Percentiles rank a stretch among this genome's conserved stretches.
These are phyloP conservation scores for Echinarachnius parma DNA, from an alignment of 53 echinoderm and acorn worm genomes.

Conservation along the genomic window DNA sequence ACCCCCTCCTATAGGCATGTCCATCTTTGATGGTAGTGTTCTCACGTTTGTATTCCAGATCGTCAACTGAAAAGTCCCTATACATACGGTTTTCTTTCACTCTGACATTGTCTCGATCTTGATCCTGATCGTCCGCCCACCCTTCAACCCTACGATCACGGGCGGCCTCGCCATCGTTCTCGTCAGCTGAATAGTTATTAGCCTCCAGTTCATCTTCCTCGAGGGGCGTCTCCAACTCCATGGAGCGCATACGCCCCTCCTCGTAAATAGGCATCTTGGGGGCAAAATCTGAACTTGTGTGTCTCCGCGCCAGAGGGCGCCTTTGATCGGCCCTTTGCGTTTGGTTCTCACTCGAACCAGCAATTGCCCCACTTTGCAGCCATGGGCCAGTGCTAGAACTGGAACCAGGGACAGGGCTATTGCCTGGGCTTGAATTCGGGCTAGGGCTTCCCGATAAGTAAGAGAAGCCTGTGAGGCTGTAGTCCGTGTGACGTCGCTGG, in stretches of 20 bases:
- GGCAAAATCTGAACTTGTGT: conserved; percentile 10
- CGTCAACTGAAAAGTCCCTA: too few species aligned
- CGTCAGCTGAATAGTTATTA: background rate
- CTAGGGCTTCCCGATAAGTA: conserved; percentile 24
- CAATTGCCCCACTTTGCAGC: too few species aligned
- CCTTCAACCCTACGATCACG: background rate
- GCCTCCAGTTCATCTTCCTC: conserved; percentile 37
- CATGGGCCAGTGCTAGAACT: too few species aligned
- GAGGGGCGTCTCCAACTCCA: conserved; percentile 25
- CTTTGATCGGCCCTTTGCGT: too few species aligned
- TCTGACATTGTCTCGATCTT: background rate
- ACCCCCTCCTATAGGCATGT: too few species aligned
- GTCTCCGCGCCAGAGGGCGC: background rate
- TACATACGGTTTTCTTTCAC: background rate
- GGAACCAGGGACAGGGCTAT: background rate
- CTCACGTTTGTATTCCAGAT: background rate
- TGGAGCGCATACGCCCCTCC: conserved; percentile 31
- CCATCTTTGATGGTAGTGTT: too few species aligned
- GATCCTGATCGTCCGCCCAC: conserved; percentile 1
- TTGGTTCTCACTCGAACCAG: too few species aligned
- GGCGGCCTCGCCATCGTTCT: background rate
- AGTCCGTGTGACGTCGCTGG: conserved; percentile 31
- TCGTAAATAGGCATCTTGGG: conserved; percentile 44
- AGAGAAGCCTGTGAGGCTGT: conserved; percentile 47
- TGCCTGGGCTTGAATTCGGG: background rate